These are phyloP conservation scores for Pachypsylla venusta DNA, from an alignment of 1,140 invertebrate species.

Conservation along the genomic window DNA sequence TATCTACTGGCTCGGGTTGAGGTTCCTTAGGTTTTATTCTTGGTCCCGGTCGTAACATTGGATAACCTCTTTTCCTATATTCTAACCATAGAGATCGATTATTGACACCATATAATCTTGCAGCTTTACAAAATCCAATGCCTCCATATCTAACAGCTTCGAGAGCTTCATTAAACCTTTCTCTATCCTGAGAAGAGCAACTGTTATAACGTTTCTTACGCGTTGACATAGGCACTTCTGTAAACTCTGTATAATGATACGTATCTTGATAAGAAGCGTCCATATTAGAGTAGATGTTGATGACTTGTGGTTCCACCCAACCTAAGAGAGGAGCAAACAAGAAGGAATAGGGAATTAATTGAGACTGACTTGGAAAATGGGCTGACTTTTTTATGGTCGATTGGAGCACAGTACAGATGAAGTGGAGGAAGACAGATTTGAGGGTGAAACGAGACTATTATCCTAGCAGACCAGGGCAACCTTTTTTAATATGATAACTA, in stretches of 20 bases:
- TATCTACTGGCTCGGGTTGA: background rate
- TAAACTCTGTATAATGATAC: background rate
- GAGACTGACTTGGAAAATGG: background rate
- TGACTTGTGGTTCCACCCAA: slow-evolving; percentile 6
- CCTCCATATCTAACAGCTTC: slow-evolving; percentile 65
- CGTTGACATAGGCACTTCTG: background rate
- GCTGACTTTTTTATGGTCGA: too few relatives aligned
- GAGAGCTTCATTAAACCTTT: slow-evolving; percentile 36
- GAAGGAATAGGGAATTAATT: background rate
- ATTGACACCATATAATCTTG: slow-evolving; percentile 62
- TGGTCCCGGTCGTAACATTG: slow-evolving; percentile 43
- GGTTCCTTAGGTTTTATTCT: background rate
- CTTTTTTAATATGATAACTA: too few relatives aligned
- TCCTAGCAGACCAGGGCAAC: too few relatives aligned
- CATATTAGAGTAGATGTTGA: slow-evolving; percentile 1
- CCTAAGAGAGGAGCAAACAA: slow-evolving; percentile 2
- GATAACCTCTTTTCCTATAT: slow-evolving; percentile 65
- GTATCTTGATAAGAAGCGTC: too few relatives aligned
- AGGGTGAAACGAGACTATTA: too few relatives aligned
- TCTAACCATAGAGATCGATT: slow-evolving; percentile 69
- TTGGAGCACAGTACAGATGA: slow-evolving; percentile 5
- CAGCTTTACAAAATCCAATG: slow-evolving; percentile 70
- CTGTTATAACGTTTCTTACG: background rate
- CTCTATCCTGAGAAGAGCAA: slow-evolving; percentile 12
- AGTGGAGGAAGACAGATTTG: background rate